Conservation (phyloP, 2,113 vertebrate species). For the Tympanuchus pallidicinctus region DNA sequence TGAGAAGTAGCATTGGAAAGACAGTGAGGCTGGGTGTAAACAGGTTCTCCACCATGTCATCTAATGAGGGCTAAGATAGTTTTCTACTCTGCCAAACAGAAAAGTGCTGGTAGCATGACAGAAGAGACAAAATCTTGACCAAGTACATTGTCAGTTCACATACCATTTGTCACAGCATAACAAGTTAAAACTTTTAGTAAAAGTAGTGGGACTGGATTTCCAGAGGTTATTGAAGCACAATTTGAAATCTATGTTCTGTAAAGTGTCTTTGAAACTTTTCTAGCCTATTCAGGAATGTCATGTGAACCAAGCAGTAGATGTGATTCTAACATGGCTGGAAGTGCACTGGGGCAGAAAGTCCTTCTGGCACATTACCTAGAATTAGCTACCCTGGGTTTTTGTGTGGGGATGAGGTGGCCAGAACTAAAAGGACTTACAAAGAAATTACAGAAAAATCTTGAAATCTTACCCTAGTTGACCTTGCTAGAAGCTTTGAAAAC, state of each 20-base stretch:
- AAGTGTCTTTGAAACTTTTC: not conserved
- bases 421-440: not conserved
- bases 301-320: not conserved
- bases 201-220: not conserved
- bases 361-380: not conserved
- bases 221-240: not conserved
- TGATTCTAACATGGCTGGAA: not conserved
- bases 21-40: not conserved
- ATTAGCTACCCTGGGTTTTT: not conserved
- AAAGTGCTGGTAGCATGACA: not conserved
- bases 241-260: not conserved
- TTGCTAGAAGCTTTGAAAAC: not conserved
- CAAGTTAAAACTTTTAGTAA: not conserved
- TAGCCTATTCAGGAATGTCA: not conserved
- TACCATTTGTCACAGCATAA: not conserved
- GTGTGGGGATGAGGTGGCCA: accelerated
- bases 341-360: too few species aligned
- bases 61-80: not conserved
- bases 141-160: not conserved
- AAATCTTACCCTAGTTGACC: not conserved
- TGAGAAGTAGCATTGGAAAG: not conserved
- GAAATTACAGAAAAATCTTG: not conserved
- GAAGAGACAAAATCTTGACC: not conserved
- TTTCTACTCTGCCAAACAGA: not conserved
- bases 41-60: not conserved